Evolutionary conservation across 1,140 invertebrate genomes (phyloP).

Genomic region (Drosophila cardini): DNA sequence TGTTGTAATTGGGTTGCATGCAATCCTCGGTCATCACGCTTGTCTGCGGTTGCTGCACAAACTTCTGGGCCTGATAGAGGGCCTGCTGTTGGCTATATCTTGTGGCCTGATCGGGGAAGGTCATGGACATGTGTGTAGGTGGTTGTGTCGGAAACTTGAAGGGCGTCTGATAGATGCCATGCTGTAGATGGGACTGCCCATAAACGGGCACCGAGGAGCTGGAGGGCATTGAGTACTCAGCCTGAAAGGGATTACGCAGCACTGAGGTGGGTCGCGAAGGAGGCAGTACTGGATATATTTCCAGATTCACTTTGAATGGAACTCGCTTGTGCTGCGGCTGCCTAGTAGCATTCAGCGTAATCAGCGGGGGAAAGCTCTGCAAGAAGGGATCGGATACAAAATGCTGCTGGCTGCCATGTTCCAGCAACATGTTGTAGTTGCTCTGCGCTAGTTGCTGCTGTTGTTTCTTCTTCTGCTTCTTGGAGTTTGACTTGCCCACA

Average conservation of each 20-base stretch:
- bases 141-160: slow-evolving; percentile 69
- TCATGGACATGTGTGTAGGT: slow-evolving; percentile 45
- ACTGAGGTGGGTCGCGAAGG: slow-evolving; percentile 66
- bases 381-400: slow-evolving; percentile 61
- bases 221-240: slow-evolving; percentile 67
- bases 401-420: slow-evolving; percentile 63
- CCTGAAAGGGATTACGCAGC: slow-evolving; percentile 71
- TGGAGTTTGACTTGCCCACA: slow-evolving; percentile 44
- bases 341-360: slow-evolving; percentile 66
- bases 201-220: slow-evolving; percentile 33
- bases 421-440: slow-evolving; percentile 55
- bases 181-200: slow-evolving; percentile 37
- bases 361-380: slow-evolving; percentile 52
- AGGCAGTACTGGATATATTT: slow-evolving; percentile 76
- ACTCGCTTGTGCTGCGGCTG: slow-evolving; percentile 67
- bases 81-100: slow-evolving; percentile 64
- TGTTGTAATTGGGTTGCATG: slow-evolving; percentile 21
- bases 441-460: slow-evolving; percentile 42
- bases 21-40: slow-evolving; percentile 34
- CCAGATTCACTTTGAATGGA: slow-evolving; percentile 76
- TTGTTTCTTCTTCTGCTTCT: slow-evolving; percentile 72
- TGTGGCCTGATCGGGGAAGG: slow-evolving; percentile 68
- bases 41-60: slow-evolving; percentile 27
- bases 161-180: slow-evolving; percentile 62
- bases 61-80: slow-evolving; percentile 49